These are phyloP conservation scores for Trichopria drosophilae DNA, from an alignment of 2,888 invertebrate genomes.

Conservation along the genomic window DNA sequence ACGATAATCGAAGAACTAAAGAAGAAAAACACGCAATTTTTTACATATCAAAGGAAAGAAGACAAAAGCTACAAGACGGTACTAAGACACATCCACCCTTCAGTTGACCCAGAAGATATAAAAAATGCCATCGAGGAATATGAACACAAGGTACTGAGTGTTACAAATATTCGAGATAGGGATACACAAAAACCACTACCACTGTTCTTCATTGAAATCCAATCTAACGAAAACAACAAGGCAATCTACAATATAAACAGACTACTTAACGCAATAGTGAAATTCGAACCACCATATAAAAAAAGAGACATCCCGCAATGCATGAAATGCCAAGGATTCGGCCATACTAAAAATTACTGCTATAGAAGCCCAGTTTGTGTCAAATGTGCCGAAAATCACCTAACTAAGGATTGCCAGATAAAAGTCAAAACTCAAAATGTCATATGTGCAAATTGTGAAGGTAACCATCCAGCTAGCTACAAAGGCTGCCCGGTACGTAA, in stretches of 20 bases:
- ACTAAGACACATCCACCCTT: background rate
- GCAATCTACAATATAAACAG: background rate
- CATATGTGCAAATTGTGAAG: conserved; percentile 10
- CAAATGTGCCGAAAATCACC: conserved; percentile 27
- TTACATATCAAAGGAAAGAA: conserved; percentile 3
- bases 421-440: conserved; percentile 13
- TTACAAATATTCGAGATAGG: background rate
- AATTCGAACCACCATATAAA: too few species aligned
- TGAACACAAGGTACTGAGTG: too few species aligned
- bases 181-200: background rate
- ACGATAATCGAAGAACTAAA: background rate
- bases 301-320: background rate
- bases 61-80: background rate
- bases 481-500: conserved; percentile 35
- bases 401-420: conserved; percentile 21
- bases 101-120: background rate
- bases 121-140: conserved; percentile 6
- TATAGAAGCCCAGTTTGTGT: background rate
- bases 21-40: background rate
- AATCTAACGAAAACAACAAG: background rate
- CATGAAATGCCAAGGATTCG: background rate
- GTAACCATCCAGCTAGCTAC: conserved; percentile 39
- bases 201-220: background rate
- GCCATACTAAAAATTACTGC: conserved; percentile 3
- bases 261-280: conserved; percentile 1